These are phyloP conservation scores for Carapus acus DNA, from an alignment of 2,797 vertebrate species.

Conservation along the genomic window DNA sequence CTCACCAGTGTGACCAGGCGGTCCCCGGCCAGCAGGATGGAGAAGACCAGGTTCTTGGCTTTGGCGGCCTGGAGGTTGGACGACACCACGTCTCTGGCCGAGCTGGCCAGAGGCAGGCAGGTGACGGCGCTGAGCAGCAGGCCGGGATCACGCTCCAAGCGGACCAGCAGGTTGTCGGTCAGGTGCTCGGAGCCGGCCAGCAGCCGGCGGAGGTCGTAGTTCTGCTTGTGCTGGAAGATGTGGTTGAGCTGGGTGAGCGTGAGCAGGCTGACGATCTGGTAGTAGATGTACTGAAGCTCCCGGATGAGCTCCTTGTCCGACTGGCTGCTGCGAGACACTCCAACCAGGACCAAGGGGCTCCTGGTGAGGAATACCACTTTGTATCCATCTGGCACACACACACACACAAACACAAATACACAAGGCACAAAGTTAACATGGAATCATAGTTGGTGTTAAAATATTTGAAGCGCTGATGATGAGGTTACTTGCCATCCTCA, in stretches of 20 bases:
- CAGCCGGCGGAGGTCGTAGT: slow-evolving; percentile 92
- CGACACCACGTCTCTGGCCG: slow-evolving; percentile 79
- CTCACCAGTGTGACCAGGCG: slow-evolving; percentile 89
- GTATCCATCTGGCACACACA: slow-evolving; percentile 79
- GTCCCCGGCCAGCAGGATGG: slow-evolving; percentile 86
- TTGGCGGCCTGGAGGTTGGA: slow-evolving; percentile 87
- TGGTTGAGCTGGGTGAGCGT: slow-evolving; percentile 93
- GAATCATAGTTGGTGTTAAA: too few relatives aligned
- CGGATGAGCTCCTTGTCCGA: slow-evolving; percentile 89
- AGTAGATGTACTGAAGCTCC: slow-evolving; percentile 95
- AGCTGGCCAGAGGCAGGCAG: slow-evolving; percentile 82
- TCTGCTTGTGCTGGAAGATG: slow-evolving; percentile 95
- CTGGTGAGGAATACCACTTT: slow-evolving; percentile 93
- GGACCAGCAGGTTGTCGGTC: slow-evolving; percentile 86
- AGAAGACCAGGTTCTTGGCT: slow-evolving; percentile 89
- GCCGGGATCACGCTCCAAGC: slow-evolving; percentile 88
- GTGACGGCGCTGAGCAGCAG: slow-evolving; percentile 90
- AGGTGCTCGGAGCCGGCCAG: slow-evolving; percentile 92
- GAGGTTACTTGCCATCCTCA: too few relatives aligned
- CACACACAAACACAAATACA: too few relatives aligned
- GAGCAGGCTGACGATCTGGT: slow-evolving; percentile 95
- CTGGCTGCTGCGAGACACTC: slow-evolving; percentile 84
- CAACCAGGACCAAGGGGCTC: slow-evolving; percentile 91
- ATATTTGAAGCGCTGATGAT: too few relatives aligned
- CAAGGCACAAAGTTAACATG: slow-evolving; percentile 2